Evolutionary conservation across 2,888 invertebrate genomes (phyloP).

Genomic region (Bruchidius siliquastri): DNA sequence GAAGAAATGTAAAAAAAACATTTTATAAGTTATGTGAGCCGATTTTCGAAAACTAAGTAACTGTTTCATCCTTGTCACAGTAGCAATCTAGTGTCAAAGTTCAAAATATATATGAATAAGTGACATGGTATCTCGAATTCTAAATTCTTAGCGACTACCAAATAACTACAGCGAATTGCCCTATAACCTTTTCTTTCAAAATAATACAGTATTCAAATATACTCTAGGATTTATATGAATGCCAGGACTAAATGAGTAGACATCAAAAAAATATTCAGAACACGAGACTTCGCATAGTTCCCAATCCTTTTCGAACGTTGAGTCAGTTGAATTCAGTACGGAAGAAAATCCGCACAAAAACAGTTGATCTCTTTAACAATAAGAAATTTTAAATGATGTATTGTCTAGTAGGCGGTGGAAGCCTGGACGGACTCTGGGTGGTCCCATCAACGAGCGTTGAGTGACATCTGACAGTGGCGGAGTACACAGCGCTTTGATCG

Average conservation of each 20-base stretch:
- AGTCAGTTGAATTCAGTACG: conserved; percentile 5
- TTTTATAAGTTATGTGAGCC: no score
- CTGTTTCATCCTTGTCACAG: no score
- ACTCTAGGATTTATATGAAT: neutral
- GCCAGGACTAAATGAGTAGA: neutral
- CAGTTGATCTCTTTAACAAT: conserved; percentile 20
- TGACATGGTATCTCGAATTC: no score
- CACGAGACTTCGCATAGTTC: neutral
- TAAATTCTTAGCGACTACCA: no score
- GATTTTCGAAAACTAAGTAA: no score
- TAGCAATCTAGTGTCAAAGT: no score
- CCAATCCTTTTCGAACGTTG: neutral
- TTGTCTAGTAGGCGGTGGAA: conserved; percentile 24
- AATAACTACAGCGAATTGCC: no score
- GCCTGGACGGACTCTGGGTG: conserved; percentile 21
- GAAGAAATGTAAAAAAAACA: no score
- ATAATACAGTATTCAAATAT: no score
- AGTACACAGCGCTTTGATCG: neutral
- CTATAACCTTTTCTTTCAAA: no score
- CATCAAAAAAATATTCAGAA: neutral
- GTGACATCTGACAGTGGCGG: conserved; percentile 19
- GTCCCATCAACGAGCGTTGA: conserved; percentile 16
- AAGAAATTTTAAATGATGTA: conserved; percentile 31
- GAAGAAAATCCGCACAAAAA: conserved; percentile 13
- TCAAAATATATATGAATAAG: no score